Percentiles rank a stretch among this genome's conserved stretches.
Conservation (phyloP, 2,888 invertebrate genomes). For the Griposia aprilina region DNA sequence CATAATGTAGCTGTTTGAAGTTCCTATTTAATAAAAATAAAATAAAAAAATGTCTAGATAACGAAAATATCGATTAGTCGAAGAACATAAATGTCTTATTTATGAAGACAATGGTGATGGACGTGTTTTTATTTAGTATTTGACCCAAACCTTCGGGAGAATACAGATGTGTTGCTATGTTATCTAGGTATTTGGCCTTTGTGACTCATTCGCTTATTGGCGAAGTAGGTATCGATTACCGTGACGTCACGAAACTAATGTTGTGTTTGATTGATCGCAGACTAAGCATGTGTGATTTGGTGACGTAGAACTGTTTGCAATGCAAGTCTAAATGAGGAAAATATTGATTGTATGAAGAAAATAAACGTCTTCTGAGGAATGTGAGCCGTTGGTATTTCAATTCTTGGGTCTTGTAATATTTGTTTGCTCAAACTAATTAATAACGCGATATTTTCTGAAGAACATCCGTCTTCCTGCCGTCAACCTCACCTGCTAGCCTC, state of each 20-base stretch:
- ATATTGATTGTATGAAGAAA: background rate
- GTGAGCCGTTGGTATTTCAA: background rate
- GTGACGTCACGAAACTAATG: background rate
- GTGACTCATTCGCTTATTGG: background rate
- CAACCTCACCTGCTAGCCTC: conserved; percentile 7
- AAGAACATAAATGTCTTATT: background rate
- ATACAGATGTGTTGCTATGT: too few species aligned
- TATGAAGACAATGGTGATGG: background rate
- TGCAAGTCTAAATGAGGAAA: background rate
- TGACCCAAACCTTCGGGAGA: too few species aligned
- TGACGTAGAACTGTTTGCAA: background rate
- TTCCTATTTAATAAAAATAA: too few species aligned
- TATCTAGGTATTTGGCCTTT: too few species aligned
- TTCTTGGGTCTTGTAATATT: background rate
- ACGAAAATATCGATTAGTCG: background rate
- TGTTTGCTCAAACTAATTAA: conserved; percentile 1
- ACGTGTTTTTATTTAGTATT: too few species aligned
- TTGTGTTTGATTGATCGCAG: background rate
- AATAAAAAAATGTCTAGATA: too few species aligned
- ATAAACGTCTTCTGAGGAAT: background rate
- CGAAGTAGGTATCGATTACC: background rate
- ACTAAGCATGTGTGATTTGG: background rate
- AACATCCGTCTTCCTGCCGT: conserved; percentile 20
- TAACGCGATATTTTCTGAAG: background rate
- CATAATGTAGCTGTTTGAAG: too few species aligned